A percentile compares a stretch with the other conserved stretches of the same genome.
phyloP scores from a whole-genome alignment of 2,888 invertebrate genomes.

The Stenurella melanura region DNA sequence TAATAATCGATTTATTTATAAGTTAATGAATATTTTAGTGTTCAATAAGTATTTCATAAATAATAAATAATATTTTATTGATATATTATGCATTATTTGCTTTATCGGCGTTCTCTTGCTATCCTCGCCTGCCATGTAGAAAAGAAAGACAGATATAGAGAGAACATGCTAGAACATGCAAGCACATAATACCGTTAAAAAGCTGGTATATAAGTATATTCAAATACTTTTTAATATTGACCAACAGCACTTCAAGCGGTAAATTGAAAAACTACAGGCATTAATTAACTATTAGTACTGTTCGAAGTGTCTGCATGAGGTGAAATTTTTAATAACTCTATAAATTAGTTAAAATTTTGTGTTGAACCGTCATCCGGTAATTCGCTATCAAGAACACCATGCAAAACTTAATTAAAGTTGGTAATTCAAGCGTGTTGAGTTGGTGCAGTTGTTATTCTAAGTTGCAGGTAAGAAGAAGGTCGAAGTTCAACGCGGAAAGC shows the following conservation, averaged over 20 bases:
- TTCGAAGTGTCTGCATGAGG: neutral
- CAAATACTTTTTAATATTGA: neutral
- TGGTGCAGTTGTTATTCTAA: conserved; percentile 53
- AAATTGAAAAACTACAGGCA: neutral
- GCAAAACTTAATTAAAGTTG: conserved; percentile 52
- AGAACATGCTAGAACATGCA: neutral
- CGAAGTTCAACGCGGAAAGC: conserved; percentile 28
- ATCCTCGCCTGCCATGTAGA: neutral
- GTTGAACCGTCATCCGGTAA: conserved; percentile 49
- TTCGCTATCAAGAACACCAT: conserved; percentile 47
- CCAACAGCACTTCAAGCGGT: neutral
- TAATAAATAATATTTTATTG: no score
- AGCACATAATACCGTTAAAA: no score
- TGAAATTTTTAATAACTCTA: conserved; percentile 45
- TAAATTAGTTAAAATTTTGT: conserved; percentile 50
- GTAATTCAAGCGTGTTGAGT: conserved; percentile 49
- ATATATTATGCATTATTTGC: neutral
- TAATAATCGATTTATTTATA: no score
- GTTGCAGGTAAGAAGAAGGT: conserved; percentile 49
- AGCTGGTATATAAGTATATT: neutral
- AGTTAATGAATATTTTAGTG: no score
- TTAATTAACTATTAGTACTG: neutral
- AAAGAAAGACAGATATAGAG: neutral
- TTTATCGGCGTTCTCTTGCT: neutral
- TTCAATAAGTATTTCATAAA: no score